Evolutionary conservation across 2,888 invertebrate genomes (phyloP), one percentile per base, ranked within the genome.

Genomic region (Stenoptilia bipunctidactyla): DNA sequence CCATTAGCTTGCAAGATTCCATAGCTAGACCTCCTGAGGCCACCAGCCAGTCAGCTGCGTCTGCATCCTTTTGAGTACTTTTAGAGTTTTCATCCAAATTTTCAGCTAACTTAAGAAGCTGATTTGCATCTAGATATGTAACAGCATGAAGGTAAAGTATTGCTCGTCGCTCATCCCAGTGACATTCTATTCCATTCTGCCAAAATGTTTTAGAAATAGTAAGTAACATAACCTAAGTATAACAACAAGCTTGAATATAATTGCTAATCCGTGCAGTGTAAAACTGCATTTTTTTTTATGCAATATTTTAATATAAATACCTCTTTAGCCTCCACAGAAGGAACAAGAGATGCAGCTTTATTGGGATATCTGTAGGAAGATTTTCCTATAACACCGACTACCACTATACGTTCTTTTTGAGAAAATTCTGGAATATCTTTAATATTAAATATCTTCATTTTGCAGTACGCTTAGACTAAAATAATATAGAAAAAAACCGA

Each of bases 351-450:
- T 49, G 87, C 86, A 36, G 88, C 84, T 77, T 92, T 92, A 55
- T 89, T 87, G 43, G 89, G 88, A 33, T 88, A 84, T 53, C 87
- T 83, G 56, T 86, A 88, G 0, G 88, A 84, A 15, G 90, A 88
- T 68, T 91, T 91, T 8, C 92, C 92, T 52, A 92, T 87, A 14
- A 92, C 77, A 8, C 92, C 90, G 8, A 92, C 87, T 1, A 92
- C 85, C 5, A 91, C 87, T 27, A 91, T 87, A 53, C 89, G 88
- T 40, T 87, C 84, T 39, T 70, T 74, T 39, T 72, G 66, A 1
- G 82, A 82, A 53, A 83, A 83, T 34, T 80, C 77, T 1, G 83
- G 82, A 39, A 83, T 77, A 46, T 82, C 67, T 3, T 50, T 58
- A 47, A 83, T 62, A 2, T 66, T 61, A 51, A 84, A 84, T 1